Evolutionary conservation across 2,888 invertebrate species (phyloP).

Genomic region (Caenorhabditis imperialis): DNA sequence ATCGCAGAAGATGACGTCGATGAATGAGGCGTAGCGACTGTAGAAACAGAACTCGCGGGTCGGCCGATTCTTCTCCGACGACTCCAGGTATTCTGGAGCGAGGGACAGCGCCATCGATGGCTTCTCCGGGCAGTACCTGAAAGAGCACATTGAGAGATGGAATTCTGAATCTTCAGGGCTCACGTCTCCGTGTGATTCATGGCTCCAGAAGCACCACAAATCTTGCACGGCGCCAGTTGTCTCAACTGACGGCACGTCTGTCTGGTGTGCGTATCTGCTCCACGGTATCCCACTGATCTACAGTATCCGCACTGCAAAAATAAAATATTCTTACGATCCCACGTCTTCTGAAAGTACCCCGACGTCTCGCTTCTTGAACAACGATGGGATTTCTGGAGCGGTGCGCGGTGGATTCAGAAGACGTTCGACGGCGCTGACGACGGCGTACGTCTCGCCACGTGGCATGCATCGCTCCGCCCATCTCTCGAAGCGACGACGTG

Average conservation of each 20-base stretch:
- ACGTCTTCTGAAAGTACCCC: too few species aligned
- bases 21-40: conserved; percentile 10
- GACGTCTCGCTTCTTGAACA: conserved; percentile 26
- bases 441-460: conserved; percentile 1
- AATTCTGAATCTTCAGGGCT: conserved; percentile 1
- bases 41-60: conserved; percentile 8
- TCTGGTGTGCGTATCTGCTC: conserved; percentile 47
- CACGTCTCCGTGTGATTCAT: conserved; percentile 61
- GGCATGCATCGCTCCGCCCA: conserved; percentile 20
- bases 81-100: neutral
- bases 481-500: neutral
- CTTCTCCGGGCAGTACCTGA: conserved; percentile 45
- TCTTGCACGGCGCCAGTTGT: conserved; percentile 48
- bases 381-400: conserved; percentile 20
- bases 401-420: conserved; percentile 15
- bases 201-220: conserved; percentile 55
- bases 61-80: neutral
- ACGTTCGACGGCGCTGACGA: conserved; percentile 5
- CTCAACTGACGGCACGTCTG: conserved; percentile 34
- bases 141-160: neutral
- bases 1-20: conserved; percentile 11
- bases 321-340: too few species aligned
- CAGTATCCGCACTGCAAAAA: conserved; percentile 50
- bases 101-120: conserved; percentile 12
- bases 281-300: conserved; percentile 7